These are phyloP conservation scores for Alosa alosa DNA, from an alignment of 2,113 vertebrate species.

Conservation along the genomic window DNA sequence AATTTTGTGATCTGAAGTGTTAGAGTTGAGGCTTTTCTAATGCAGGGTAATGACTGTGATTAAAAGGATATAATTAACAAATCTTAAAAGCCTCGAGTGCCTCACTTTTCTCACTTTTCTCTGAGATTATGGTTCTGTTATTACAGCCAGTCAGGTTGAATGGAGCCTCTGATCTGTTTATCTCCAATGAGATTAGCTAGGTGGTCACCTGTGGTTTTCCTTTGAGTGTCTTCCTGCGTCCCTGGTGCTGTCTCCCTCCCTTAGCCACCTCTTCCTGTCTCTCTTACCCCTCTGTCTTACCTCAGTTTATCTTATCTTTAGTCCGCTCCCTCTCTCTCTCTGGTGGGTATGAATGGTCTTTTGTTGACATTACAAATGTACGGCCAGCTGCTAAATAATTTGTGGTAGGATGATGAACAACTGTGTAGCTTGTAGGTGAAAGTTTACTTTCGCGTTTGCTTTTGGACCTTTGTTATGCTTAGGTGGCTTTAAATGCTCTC, in stretches of 20 bases:
- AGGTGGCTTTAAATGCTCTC: too few species aligned
- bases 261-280: background rate
- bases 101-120: background rate
- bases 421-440: too few species aligned
- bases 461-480: too few species aligned
- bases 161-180: conserved; percentile 1
- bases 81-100: background rate
- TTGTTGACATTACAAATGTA: too few species aligned
- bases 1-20: background rate
- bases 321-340: too few species aligned
- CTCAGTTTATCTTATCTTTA: too few species aligned
- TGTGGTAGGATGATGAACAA: too few species aligned
- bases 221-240: background rate
- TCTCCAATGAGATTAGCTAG: background rate
- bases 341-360: too few species aligned
- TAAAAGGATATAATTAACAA: conserved; percentile 11
- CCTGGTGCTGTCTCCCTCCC: background rate
- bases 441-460: too few species aligned
- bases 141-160: background rate
- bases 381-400: too few species aligned
- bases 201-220: background rate
- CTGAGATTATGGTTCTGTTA: background rate
- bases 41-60: conserved; percentile 11
- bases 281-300: background rate
- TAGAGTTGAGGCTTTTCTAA: background rate